phyloP scores from a whole-genome alignment of 2,888 invertebrate species.

The Aphodius granarius region DNA sequence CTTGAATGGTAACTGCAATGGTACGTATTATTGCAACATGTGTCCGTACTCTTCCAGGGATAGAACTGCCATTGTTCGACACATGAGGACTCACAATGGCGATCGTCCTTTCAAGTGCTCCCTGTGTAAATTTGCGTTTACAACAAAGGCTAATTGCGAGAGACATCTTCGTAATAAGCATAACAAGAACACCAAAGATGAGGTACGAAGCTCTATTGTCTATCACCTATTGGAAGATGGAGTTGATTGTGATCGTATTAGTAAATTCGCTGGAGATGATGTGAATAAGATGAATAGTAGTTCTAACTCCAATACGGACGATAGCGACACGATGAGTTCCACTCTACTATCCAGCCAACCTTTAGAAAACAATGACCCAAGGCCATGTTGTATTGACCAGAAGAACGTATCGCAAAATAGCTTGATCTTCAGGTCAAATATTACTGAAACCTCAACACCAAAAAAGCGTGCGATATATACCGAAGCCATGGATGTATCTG shows the following conservation, averaged over 20 bases:
- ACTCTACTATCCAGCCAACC: constrained; percentile 31
- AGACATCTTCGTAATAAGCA: constrained; percentile 91
- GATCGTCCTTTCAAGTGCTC: constrained; percentile 94
- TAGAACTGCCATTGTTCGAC: constrained; percentile 87
- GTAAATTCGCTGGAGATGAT: constrained; percentile 59
- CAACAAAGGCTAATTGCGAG: constrained; percentile 97
- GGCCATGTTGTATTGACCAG: constrained; percentile 30
- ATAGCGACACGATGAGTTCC: constrained; percentile 42
- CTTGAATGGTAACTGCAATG: constrained; percentile 71
- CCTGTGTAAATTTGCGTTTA: constrained; percentile 93
- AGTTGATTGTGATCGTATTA: constrained; percentile 73
- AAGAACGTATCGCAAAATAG: constrained; percentile 20
- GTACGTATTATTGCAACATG: constrained; percentile 91
- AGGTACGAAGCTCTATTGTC: constrained; percentile 85
- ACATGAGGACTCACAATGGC: constrained; percentile 93
- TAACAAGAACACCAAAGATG: constrained; percentile 81
- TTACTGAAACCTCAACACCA: constrained; percentile 39
- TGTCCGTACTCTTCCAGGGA: constrained; percentile 88
- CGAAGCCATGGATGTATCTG: constrained; percentile 64
- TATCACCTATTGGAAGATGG: constrained; percentile 87
- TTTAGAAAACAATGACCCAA: constrained; percentile 33
- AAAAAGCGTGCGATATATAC: constrained; percentile 49
- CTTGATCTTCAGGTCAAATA: constrained; percentile 35
- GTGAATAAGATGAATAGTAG: constrained; percentile 50
- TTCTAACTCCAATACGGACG: constrained; percentile 28